Evolutionary conservation across 2,797 vertebrate species (phyloP).

Genomic region (Channa striata): DNA sequence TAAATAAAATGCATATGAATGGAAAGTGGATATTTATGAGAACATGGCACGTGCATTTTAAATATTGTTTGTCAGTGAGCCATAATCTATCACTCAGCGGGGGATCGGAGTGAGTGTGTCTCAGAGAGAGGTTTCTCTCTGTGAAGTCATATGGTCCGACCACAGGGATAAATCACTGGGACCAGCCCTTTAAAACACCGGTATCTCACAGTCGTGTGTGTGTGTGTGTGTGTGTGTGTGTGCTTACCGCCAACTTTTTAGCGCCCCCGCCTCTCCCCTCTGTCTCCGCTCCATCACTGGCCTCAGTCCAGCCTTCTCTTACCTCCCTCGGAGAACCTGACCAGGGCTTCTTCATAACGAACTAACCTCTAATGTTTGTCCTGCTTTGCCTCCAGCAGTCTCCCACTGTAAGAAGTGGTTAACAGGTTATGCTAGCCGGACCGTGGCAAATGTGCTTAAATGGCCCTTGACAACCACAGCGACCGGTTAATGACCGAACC

Average conservation of each 20-base stretch:
- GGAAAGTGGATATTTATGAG: no score
- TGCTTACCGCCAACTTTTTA: conserved; percentile 51
- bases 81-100: conserved; percentile 3
- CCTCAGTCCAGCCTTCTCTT: conserved; percentile 33
- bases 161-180: conserved; percentile 69
- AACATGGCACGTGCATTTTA: not conserved
- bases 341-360: conserved; percentile 60
- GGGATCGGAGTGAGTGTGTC: conserved; percentile 32
- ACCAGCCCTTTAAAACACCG: conserved; percentile 53
- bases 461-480: conserved; percentile 70
- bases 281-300: conserved; percentile 52
- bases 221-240: conserved; percentile 20
- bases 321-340: conserved; percentile 60
- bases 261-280: conserved; percentile 40
- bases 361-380: conserved; percentile 66
- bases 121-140: conserved; percentile 52
- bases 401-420: conserved; percentile 64
- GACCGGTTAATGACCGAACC: conserved; percentile 72
- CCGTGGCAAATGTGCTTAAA: conserved; percentile 73
- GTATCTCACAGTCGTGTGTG: conserved; percentile 29
- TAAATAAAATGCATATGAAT: no score
- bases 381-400: conserved; percentile 59
- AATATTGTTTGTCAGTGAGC: not conserved
- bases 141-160: conserved; percentile 64
- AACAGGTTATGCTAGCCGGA: conserved; percentile 67